Percentiles rank a stretch among this genome's conserved stretches.
Evolutionary conservation across 2,113 vertebrate genomes (phyloP).

Genomic region (Melanocharis versteri): DNA sequence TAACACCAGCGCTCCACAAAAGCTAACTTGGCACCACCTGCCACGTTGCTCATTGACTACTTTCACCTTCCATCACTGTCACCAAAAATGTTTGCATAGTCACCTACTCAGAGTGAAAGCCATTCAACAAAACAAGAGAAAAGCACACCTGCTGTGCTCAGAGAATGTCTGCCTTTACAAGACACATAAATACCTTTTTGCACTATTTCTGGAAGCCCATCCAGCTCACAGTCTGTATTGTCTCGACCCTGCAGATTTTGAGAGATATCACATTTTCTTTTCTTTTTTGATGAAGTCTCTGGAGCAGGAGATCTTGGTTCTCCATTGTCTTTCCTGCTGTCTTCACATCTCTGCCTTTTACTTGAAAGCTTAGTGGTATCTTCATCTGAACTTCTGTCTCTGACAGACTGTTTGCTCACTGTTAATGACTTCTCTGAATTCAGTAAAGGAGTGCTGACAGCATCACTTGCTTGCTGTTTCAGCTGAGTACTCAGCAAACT

Average conservation of each 20-base stretch:
- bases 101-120: neutral
- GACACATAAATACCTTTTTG: constrained; percentile 75
- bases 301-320: constrained; percentile 40
- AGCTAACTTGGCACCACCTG: neutral
- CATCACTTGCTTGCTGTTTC: neutral
- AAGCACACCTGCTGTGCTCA: neutral
- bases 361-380: constrained; percentile 45
- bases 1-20: neutral
- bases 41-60: neutral
- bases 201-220: constrained; percentile 84
- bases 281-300: constrained; percentile 73
- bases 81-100: neutral
- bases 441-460: neutral
- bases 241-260: neutral
- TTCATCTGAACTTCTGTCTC: constrained; percentile 45
- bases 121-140: neutral
- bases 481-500: constrained; percentile 63
- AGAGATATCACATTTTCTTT: constrained; percentile 64
- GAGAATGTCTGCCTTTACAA: neutral
- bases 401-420: neutral
- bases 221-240: constrained; percentile 65
- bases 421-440: neutral
- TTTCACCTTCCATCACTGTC: neutral
- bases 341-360: constrained; percentile 73
- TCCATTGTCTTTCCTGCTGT: neutral